A percentile compares a stretch with the other conserved stretches of the same genome.
Evolutionary conservation across 2,113 vertebrate species (phyloP).

Genomic region (Nycticryphes semicollaris): DNA sequence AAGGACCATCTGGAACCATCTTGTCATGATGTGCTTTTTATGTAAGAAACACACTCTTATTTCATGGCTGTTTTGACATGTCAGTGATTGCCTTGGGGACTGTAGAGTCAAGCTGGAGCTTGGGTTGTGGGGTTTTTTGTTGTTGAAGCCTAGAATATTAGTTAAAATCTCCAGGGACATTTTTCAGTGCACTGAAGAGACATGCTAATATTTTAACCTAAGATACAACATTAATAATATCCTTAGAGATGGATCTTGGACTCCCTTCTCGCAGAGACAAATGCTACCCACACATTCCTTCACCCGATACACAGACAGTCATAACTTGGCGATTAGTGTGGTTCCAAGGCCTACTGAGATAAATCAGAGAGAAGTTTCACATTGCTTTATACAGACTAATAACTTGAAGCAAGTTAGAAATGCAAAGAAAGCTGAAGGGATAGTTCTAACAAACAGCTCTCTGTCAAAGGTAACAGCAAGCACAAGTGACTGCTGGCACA

Average conservation of each 20-base stretch:
- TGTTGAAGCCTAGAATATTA: background rate
- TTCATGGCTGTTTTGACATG: background rate
- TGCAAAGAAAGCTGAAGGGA: background rate
- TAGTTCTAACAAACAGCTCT: background rate
- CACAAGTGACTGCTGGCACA: background rate
- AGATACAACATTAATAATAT: background rate
- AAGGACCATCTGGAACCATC: background rate
- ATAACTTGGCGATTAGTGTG: background rate
- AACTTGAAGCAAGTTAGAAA: background rate
- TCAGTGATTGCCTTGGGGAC: background rate
- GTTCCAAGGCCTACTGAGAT: conserved; percentile 46
- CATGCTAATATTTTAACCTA: background rate
- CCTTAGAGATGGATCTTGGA: background rate
- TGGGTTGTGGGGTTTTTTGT: background rate
- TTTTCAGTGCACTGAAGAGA: background rate
- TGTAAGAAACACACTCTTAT: background rate
- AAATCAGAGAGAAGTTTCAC: conserved; percentile 7
- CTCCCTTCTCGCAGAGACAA: background rate
- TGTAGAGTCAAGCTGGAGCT: background rate
- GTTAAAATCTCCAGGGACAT: background rate
- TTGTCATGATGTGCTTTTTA: background rate
- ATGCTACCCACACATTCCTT: conserved; percentile 40
- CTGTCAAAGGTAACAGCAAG: conserved; percentile 8
- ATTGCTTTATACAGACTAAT: conserved; percentile 27
- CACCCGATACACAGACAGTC: background rate